Evolutionary conservation across 2,797 vertebrate species (phyloP), one percentile per base, ranked within the genome.

Genomic region (Lacerta agilis): DNA sequence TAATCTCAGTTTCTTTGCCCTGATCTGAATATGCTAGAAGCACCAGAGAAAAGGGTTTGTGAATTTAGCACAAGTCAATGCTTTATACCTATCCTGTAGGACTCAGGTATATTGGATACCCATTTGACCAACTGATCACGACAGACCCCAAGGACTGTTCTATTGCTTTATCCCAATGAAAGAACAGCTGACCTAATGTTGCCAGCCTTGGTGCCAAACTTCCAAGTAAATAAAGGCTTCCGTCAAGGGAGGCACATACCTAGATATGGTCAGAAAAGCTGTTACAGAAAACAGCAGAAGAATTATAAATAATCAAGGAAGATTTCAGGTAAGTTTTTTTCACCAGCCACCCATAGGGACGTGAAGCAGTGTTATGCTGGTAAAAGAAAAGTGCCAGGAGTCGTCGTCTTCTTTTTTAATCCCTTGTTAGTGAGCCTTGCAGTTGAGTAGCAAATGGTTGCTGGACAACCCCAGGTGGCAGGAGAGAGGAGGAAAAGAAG

Each of bases 281-380:
- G 43, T 64, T 58, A 41, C 0, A 85, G 85, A 85, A 58, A 80
- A 87, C 72, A 90, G 86, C 79, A 88, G 86, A 92, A 87, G 29
- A 41, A 84, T 86, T 83, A 86, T 9, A 86, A 92, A 93, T 92
- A 84, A 85, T 85, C 81, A 89, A 86, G 93, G 87, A 94, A 90
- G 7, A 1, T 5, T 67, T 87, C 15, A 89, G 86, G 45, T 89
- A 67, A 36, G 90, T 90, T 72, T 89, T 61, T 83, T 95, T 92
- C 55, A 76, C 82, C 4, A 85, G 25, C 61, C 80, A 92, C 85
- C 45, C 61, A 86, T n/a, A 0, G 0, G 69, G 87, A 91, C 80
- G 67, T 66, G 90, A 91, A 90, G 23, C 69, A 91, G 89, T 66
- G 25, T 82, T 82, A 61, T 7, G 77, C 90, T 93, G 91, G 91